Evolutionary conservation across 1,140 invertebrate genomes (phyloP), one percentile per base, ranked within the genome.

Genomic region (Arion vulgaris): DNA sequence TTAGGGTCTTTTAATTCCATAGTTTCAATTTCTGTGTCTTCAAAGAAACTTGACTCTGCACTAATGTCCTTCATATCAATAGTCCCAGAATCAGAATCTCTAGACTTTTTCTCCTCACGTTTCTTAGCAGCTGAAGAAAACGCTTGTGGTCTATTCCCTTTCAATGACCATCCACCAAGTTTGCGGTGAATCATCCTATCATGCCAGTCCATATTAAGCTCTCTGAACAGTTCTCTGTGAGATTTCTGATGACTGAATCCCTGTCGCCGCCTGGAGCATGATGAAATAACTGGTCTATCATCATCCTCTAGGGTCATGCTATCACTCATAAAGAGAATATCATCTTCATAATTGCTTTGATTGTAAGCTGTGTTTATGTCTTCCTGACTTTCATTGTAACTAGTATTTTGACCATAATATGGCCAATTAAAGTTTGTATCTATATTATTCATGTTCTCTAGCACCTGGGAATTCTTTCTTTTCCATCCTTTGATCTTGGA

Each of bases 401-500:
- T 66, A 13, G 2, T 32, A 66, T 66, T 32, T 32, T 28, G n/a
- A 32, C n/a, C 17, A 32, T 66, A 2, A 57, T 19, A 57, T 19
- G 53, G 23, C 53, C 53, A 57, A 57, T 19, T 19, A 66, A 66
- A 66, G 28, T 32, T 32, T 0, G 2, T 7, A 32, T 66, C 32
- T 66, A 32, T 34, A 32, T 66, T 34, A 32, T 11, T 32, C 28
- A 11, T 5, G 5, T n/a, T 66, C 17, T 66, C 62, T 32, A 7
- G 62, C 28, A 34, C n/a, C 5, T n/a, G 5, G 2, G 71, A 11
- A 74, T 86, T 86, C 74, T 88, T 91, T 23, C 85, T 88, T 74
- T 88, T 90, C 90, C 89, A 90, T 36, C 87, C 87, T 86, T 90
- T 90, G 28, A 91, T 90, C 68, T 91, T 90, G 23, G 87, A 87